Base-by-base conservation (phyloP, 1,140 invertebrate species). In the Cyclina sinensis region DNA sequence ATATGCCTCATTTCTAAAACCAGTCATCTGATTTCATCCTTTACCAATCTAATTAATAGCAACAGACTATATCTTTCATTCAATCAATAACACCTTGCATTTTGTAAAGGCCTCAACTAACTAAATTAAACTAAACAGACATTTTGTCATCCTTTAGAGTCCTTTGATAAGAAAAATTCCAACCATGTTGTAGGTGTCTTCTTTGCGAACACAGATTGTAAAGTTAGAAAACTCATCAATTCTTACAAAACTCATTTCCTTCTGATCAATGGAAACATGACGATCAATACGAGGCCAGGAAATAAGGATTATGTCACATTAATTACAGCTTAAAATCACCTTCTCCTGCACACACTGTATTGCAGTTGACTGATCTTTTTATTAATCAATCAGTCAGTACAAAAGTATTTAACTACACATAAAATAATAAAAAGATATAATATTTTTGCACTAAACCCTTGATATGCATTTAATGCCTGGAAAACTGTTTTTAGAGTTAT, bases 251-350 rank as follows among this genome's bases (percentile, higher is more conserved):
- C n/a, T 21, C 32, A 37, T 37, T 70, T 37, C 65, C 32, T 27
- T 70, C 3, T 18, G 14, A 70, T 16, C 65, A 70, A 39, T 37
- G 27, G 21, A 35, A 70, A 35, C 32, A 70, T 70, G 65, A 35
- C 18, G 24, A 70, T 70, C 65, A 37, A 70, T 70, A 70, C 14
- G 12, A 18, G 18, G 35, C 35, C 35, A 35, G 65, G 65, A 70
- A 70, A 70, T 70, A 32, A 32, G 65, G 32, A 18, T 70, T 37
- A 37, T 16, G 12, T 70, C 16, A 37, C 32, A 9, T 35, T 37
- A 35, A 70, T 70, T 70, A 70, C 65, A 70, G 35, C 65, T 35
- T 70, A 37, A 70, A 70, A 37, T 30, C 35, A 21, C 32, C 7
- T 70, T 43, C 14, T 43, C 14, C 43, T 43, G 43, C 14, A 14